phyloP scores from a whole-genome alignment of 2,888 invertebrate genomes.

The Amphipyra tragopoginis region DNA sequence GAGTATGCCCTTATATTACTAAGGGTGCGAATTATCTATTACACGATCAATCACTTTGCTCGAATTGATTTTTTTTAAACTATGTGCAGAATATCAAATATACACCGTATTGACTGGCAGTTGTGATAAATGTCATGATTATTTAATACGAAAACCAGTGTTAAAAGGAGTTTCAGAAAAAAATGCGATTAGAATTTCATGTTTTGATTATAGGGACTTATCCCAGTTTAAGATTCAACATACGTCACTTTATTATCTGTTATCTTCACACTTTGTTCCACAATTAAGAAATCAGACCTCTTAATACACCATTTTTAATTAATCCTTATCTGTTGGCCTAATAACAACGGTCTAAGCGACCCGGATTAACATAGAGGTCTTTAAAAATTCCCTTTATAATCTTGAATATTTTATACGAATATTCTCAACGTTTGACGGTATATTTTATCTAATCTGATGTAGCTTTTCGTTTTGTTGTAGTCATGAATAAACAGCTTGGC shows the following conservation, averaged over 20 bases:
- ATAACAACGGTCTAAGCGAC: slow-evolving; percentile 41
- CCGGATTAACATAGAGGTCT: slow-evolving; percentile 44
- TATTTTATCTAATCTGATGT: slow-evolving; percentile 62
- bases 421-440: slow-evolving; percentile 35
- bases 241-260: slow-evolving; percentile 34
- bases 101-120: too few species aligned
- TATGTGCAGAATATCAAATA: too few species aligned
- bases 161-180: too few species aligned
- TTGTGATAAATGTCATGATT: too few species aligned
- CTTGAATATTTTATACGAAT: slow-evolving; percentile 60
- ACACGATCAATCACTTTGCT: too few species aligned
- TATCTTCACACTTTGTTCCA: slow-evolving; percentile 60
- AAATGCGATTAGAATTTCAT: too few species aligned
- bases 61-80: too few species aligned
- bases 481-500: slow-evolving; percentile 67
- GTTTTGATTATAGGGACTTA: background rate
- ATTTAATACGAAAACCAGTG: too few species aligned
- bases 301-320: slow-evolving; percentile 58
- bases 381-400: slow-evolving; percentile 53
- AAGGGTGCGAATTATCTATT: too few species aligned
- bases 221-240: background rate
- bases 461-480: slow-evolving; percentile 63
- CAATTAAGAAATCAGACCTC: slow-evolving; percentile 50
- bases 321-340: slow-evolving; percentile 52
- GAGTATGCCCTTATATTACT: too few species aligned